Conservation (phyloP, 2,113 vertebrate species). For the Bujurquina vittata region DNA sequence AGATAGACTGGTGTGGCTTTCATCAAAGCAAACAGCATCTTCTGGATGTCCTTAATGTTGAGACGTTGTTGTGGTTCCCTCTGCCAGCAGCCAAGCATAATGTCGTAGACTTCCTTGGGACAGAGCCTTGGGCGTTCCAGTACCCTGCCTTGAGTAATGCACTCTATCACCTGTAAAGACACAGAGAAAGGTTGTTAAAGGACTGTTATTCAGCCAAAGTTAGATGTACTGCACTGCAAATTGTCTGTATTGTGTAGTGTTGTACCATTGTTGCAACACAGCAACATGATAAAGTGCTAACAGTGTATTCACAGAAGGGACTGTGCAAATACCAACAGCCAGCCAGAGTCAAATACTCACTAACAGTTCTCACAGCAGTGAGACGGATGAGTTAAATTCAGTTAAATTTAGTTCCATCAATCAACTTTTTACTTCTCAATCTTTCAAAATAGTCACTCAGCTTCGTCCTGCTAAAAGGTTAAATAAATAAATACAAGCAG, state of each 20-base stretch:
- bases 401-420: no score
- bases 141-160: conserved; percentile 83
- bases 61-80: conserved; percentile 84
- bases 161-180: conserved; percentile 82
- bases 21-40: conserved; percentile 79
- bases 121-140: conserved; percentile 83
- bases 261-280: not conserved
- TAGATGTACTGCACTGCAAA: not conserved
- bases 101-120: conserved; percentile 83
- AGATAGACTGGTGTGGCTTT: conserved; percentile 84
- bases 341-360: no score
- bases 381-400: no score
- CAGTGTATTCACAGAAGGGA: no score
- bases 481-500: no score
- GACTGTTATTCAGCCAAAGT: not conserved
- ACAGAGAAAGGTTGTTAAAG: conserved; percentile 1
- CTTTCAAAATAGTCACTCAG: no score
- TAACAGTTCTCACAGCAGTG: no score
- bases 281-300: no score
- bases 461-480: no score
- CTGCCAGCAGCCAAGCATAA: conserved; percentile 86
- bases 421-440: no score
- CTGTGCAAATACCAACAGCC: no score
- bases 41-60: conserved; percentile 85
- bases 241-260: not conserved